phyloP scores from a whole-genome alignment of 2,797 vertebrate genomes.

The Lutjanus campechanus region DNA sequence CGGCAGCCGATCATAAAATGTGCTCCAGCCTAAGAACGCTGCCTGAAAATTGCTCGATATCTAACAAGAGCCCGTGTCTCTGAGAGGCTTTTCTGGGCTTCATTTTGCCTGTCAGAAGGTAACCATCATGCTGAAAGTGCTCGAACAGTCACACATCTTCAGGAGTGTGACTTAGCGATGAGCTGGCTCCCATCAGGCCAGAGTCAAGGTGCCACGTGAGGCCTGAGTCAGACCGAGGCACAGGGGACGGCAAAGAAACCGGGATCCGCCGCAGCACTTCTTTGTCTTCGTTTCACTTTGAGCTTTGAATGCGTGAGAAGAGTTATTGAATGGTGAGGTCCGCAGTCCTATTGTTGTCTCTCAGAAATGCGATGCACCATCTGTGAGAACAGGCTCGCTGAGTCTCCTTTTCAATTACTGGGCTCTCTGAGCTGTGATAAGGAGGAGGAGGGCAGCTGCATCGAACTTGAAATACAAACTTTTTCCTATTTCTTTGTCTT shows the following conservation, averaged over 20 bases:
- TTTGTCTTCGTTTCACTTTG: constrained; percentile 22
- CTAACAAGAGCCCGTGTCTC: constrained; percentile 26
- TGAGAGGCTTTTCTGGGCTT: constrained; percentile 28
- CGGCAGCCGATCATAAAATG: constrained; percentile 9
- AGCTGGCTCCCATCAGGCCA: constrained; percentile 66
- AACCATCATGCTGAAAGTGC: constrained; percentile 43
- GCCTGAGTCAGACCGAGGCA: constrained; percentile 59
- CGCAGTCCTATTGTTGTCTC: constrained; percentile 58
- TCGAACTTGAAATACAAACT: constrained; percentile 40
- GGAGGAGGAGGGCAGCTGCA: constrained; percentile 14
- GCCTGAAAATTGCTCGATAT: constrained; percentile 28
- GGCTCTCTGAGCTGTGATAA: constrained; percentile 52
- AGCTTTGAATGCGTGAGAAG: constrained; percentile 43
- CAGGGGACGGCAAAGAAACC: constrained; percentile 11
- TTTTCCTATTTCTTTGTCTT: constrained; percentile 7
- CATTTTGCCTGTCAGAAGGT: constrained; percentile 48
- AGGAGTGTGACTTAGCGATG: constrained; percentile 72
- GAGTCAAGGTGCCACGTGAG: constrained; percentile 66
- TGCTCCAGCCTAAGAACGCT: constrained; percentile 7
- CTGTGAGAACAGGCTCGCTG: constrained; percentile 31
- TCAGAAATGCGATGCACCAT: constrained; percentile 35
- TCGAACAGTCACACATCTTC: constrained; percentile 59
- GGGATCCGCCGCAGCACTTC: constrained; percentile 18
- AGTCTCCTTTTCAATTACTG: constrained; percentile 69
- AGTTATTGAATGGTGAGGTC: constrained; percentile 39